Evolutionary conservation across 2,797 vertebrate genomes (phyloP).

Genomic region (Phrynocephalus vlangalii): DNA sequence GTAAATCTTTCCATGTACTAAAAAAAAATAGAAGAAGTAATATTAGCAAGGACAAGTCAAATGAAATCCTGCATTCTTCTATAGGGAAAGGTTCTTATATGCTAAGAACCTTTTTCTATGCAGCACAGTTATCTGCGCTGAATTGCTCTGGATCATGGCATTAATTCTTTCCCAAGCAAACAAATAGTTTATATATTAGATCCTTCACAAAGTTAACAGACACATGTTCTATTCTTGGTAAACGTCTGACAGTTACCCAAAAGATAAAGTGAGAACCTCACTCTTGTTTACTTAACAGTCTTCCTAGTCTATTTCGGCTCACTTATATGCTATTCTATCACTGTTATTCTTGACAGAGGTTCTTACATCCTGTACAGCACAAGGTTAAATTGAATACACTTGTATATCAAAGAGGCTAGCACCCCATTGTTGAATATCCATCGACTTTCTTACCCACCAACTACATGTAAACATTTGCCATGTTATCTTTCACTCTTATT

Average conservation of each 20-base stretch:
- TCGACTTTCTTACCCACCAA: too few relatives aligned
- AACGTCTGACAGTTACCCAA: too few relatives aligned
- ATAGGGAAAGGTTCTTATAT: neutral
- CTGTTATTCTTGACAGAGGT: too few relatives aligned
- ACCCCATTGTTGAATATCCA: too few relatives aligned
- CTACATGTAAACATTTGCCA: too few relatives aligned
- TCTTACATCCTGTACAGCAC: neutral
- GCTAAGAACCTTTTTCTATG: neutral
- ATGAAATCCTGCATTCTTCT: neutral
- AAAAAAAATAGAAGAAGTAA: conserved; percentile 51
- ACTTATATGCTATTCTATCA: neutral
- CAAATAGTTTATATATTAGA: neutral
- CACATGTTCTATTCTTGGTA: too few relatives aligned
- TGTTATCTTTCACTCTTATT: too few relatives aligned
- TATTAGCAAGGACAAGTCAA: neutral
- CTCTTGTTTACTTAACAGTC: neutral
- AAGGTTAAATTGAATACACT: neutral
- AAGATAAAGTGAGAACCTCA: neutral
- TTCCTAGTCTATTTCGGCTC: neutral
- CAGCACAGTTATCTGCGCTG: neutral
- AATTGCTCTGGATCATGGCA: neutral
- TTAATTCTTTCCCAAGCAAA: neutral
- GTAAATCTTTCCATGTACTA: conserved; percentile 99
- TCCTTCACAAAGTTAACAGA: neutral
- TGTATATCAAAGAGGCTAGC: neutral